Percentiles rank a stretch among this genome's conserved stretches.
These are phyloP conservation scores for Mus spicilegus DNA, from an alignment of 2,113 vertebrate species.

Conservation along the genomic window DNA sequence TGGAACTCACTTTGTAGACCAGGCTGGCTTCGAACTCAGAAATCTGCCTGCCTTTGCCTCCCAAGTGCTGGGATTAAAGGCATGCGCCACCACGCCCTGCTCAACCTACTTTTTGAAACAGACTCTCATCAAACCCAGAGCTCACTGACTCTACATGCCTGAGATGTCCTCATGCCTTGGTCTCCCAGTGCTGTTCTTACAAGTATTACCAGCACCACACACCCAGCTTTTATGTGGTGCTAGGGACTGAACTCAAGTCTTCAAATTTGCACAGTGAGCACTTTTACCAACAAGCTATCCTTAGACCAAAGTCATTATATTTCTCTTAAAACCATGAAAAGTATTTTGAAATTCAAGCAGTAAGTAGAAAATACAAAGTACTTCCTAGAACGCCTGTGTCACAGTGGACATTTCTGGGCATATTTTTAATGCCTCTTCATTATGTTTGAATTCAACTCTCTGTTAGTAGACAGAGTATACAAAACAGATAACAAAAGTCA, in stretches of 20 bases:
- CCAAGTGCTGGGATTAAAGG: too few relatives aligned
- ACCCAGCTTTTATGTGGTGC: neutral
- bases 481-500: neutral
- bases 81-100: too few relatives aligned
- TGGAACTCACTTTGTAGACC: too few relatives aligned
- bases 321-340: neutral
- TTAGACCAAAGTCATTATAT: neutral
- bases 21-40: too few relatives aligned
- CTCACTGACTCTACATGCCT: neutral
- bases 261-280: neutral
- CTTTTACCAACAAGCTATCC: neutral
- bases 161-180: neutral
- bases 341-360: conserved; percentile 22
- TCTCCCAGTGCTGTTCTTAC: neutral
- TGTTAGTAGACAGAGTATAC: neutral
- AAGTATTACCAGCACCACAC: neutral
- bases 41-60: too few relatives aligned
- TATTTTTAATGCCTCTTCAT: neutral
- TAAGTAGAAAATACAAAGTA: neutral
- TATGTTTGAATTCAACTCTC: neutral
- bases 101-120: neutral
- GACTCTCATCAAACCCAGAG: neutral
- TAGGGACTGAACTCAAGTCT: neutral
- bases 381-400: neutral
- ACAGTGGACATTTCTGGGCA: neutral